A percentile compares a stretch with the other conserved stretches of the same genome.
Evolutionary conservation across 2,113 vertebrate species (phyloP).

Genomic region (Crotalus helleri): DNA sequence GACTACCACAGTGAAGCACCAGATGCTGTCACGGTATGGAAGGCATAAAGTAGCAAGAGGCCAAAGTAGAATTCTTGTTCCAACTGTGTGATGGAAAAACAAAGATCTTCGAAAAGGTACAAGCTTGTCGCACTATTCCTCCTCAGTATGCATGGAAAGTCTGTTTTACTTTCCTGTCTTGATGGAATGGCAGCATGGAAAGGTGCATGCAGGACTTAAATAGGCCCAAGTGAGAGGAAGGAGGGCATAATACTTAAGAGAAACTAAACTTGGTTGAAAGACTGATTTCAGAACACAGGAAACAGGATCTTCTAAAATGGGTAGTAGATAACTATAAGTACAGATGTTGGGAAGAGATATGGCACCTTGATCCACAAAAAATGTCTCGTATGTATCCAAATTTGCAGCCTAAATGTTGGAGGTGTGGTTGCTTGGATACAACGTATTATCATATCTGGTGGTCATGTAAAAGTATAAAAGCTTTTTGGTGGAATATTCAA

Average conservation of each 20-base stretch:
- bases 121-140: not conserved
- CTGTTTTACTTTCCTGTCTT: not conserved
- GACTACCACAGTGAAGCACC: not conserved
- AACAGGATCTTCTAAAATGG: not conserved
- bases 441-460: too few relatives aligned
- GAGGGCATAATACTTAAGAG: not conserved
- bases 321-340: not conserved
- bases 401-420: too few relatives aligned
- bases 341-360: not conserved
- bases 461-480: too few relatives aligned
- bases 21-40: not conserved
- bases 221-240: not conserved
- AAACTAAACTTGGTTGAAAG: not conserved
- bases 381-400: too few relatives aligned
- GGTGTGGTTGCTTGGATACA: too few relatives aligned
- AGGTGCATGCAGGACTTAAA: not conserved
- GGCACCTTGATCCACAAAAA: too few relatives aligned
- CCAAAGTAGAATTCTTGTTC: not conserved
- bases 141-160: not conserved
- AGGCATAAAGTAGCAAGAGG: too few relatives aligned
- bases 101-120: not conserved
- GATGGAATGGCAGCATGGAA: not conserved
- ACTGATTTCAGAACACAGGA: not conserved
- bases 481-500: too few relatives aligned
- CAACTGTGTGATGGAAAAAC: not conserved